Base-by-base conservation (phyloP, 2,797 vertebrate species). In the Scolopax bukidnonensis region DNA sequence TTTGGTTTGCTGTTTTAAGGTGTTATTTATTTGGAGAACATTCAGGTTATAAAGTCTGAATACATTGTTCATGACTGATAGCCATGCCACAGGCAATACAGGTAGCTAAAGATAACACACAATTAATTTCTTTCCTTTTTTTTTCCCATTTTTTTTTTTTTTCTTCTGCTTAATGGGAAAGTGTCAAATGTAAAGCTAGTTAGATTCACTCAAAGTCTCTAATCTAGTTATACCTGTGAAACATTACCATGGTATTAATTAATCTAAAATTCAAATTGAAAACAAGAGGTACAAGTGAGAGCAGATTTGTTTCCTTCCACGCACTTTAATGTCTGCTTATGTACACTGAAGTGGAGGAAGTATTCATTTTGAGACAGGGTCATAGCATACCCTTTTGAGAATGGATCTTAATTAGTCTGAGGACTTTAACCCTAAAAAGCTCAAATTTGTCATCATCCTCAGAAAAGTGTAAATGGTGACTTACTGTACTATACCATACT, bases 1-100 rank as follows among this genome's bases (percentile, higher is more conserved):
- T 91, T 89, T 92, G n/a, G 9, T 73, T 84, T 82, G 30, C 51
- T 93, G 47, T 43, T 96, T 91, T 65, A 96, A 93, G 85, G 90
- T 95, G 84, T 78, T 93, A 90, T 73, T 80, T 93, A 24, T 84
- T 77, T 94, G 50, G 61, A 89, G 88, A 96, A 68, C 50, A 74
- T 90, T 93, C 11, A 13, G 51, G 30, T 77, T 92, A 83, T 87
- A 59, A 94, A 97, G 64, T 64, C 84, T 94, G 81, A 86, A 84
- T 90, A 67, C 73, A 67, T 83, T 69, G 81, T 32, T 82, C 68
- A 51, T 40, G 57, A 88, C 12, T 4, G 30, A 67, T 43, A 83
- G 64, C 13, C 16, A 47, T 70, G 57, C 33, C 33, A 69, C 10
- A 12, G 38, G 74, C 90, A 90, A 80, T 60, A 89, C 9, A 88